phyloP scores from a whole-genome alignment of 1,140 invertebrate genomes.

The Monochamus saltuarius region DNA sequence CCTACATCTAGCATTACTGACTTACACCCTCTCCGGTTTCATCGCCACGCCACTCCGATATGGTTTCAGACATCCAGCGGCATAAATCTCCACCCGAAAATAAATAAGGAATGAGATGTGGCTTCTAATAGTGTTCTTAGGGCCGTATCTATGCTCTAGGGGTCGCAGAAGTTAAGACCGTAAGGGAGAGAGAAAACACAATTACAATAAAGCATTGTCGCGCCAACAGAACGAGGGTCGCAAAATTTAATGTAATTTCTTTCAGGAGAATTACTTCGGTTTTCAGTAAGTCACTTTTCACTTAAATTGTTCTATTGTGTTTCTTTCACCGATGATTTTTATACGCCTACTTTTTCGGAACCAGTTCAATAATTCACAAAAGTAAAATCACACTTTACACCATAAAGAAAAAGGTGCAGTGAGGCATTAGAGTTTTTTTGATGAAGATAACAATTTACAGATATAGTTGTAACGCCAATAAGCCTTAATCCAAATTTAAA shows the following conservation, averaged over 20 bases:
- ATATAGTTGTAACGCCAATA: no score
- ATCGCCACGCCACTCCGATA: conserved; percentile 7
- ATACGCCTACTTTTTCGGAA: no score
- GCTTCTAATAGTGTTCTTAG: conserved; percentile 47
- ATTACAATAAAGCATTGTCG: conserved; percentile 49
- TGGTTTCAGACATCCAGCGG: conserved; percentile 6
- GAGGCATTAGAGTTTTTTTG: no score
- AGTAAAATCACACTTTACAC: no score
- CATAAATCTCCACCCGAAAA: conserved; percentile 34
- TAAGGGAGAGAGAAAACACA: conserved; percentile 43
- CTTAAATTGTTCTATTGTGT: no score
- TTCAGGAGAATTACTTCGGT: conserved; percentile 21
- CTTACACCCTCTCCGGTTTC: conserved; percentile 13
- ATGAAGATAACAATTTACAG: no score
- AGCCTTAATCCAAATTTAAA: no score
- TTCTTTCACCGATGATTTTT: no score
- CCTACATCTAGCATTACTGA: conserved; percentile 15
- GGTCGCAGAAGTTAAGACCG: conserved; percentile 41
- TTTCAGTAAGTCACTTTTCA: neutral
- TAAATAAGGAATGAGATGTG: conserved; percentile 47
- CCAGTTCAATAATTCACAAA: no score
- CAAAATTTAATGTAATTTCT: conserved; percentile 43
- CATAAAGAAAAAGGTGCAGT: no score
- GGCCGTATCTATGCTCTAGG: conserved; percentile 41
- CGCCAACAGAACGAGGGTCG: conserved; percentile 26